These are phyloP conservation scores for Coenonympha glycerion DNA, from an alignment of 2,888 invertebrate genomes.

Conservation along the genomic window DNA sequence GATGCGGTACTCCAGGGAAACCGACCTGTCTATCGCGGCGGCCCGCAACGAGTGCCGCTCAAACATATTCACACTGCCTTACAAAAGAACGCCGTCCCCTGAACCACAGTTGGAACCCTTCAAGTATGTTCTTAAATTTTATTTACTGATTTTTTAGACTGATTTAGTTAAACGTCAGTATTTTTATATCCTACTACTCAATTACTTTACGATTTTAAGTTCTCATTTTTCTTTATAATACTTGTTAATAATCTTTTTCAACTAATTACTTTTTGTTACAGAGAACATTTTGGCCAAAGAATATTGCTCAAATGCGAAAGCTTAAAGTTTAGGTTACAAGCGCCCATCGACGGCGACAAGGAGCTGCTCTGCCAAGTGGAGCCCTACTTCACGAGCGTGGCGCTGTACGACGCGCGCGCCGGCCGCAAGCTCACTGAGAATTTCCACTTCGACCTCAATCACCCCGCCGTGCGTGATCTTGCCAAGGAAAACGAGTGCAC, in stretches of 20 bases:
- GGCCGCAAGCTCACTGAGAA: conserved; percentile 94
- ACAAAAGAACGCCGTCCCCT: conserved; percentile 58
- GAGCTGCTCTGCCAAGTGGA: conserved; percentile 90
- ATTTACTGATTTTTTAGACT: too few relatives aligned
- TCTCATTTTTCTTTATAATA: too few relatives aligned
- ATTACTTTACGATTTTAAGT: too few relatives aligned
- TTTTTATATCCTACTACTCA: too few relatives aligned
- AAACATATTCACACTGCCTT: conserved; percentile 81
- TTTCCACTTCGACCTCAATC: conserved; percentile 92
- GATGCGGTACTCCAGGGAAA: conserved; percentile 92
- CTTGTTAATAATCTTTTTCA: too few relatives aligned
- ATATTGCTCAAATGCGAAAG: conserved; percentile 89
- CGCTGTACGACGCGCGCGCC: conserved; percentile 91
- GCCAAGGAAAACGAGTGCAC: conserved; percentile 67
- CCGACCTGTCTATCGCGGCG: conserved; percentile 88
- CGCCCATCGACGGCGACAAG: conserved; percentile 83
- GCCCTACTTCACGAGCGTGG: conserved; percentile 93
- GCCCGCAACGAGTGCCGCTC: conserved; percentile 87
- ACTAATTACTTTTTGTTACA: conserved; percentile 51
- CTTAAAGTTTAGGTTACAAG: conserved; percentile 89
- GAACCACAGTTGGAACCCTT: conserved; percentile 83
- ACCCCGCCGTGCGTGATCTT: conserved; percentile 79
- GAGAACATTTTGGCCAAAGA: conserved; percentile 91
- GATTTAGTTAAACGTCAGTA: too few relatives aligned
- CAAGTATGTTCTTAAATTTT: too few relatives aligned